phyloP scores from a whole-genome alignment of 2,797 vertebrate genomes.

The Zalophus californianus region DNA sequence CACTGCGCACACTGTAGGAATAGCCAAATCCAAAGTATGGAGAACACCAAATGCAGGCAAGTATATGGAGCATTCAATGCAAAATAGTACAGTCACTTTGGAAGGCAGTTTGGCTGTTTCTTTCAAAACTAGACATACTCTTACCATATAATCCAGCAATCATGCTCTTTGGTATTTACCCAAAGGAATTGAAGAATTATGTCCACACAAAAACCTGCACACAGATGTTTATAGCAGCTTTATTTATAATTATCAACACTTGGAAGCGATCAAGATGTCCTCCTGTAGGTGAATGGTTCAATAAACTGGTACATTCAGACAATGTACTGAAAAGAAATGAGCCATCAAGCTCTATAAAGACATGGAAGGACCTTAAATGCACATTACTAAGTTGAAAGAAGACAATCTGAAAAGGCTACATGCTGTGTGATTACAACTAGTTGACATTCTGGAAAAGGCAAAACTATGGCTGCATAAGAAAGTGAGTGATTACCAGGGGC shows the following conservation, averaged over 20 bases:
- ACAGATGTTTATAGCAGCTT: constrained; percentile 12
- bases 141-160: neutral
- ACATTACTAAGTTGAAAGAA: neutral
- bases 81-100: neutral
- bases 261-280: constrained; percentile 11
- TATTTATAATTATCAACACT: neutral
- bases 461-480: neutral
- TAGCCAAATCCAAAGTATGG: neutral
- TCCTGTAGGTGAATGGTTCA: neutral
- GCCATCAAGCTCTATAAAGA: neutral
- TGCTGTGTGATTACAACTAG: neutral
- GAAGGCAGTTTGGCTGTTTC: neutral
- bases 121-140: neutral
- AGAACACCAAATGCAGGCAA: neutral
- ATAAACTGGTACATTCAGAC: neutral
- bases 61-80: no score
- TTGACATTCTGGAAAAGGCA: neutral
- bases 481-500: neutral
- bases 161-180: neutral
- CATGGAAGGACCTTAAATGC: neutral
- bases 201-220: neutral
- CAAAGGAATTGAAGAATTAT: neutral
- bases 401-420: neutral
- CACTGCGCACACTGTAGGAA: neutral
- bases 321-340: neutral